These are phyloP conservation scores for Leucozona laternaria DNA, from an alignment of 2,888 invertebrate genomes.

Conservation along the genomic window DNA sequence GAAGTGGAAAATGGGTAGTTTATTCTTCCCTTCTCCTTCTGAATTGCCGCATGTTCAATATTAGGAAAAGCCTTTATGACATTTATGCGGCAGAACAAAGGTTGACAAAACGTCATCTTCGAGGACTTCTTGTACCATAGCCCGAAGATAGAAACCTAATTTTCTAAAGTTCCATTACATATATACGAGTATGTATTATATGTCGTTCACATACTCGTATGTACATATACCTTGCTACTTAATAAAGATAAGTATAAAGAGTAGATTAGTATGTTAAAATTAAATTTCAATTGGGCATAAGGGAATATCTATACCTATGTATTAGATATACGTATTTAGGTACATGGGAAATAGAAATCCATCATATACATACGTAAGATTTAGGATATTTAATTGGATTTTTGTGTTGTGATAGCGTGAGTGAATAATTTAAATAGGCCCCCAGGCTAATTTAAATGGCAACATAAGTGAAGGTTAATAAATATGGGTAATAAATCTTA, in stretches of 20 bases:
- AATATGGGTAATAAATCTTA: conserved; percentile 17
- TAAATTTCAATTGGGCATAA: conserved; percentile 59
- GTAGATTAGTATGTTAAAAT: conserved; percentile 64
- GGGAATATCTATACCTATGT: conserved; percentile 10
- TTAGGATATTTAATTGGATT: conserved; percentile 56
- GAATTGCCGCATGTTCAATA: too few relatives aligned
- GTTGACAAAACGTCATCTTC: conserved; percentile 42
- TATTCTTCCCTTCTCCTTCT: background rate
- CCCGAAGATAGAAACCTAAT: conserved; percentile 58
- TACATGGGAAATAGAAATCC: conserved; percentile 20
- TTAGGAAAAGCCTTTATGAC: conserved; percentile 14
- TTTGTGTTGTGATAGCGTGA: conserved; percentile 24
- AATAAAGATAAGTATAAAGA: background rate
- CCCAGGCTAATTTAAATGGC: conserved; percentile 4
- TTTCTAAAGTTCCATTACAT: conserved; percentile 25
- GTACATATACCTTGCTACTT: background rate
- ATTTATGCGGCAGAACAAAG: conserved; percentile 23
- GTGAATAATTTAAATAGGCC: conserved; percentile 56
- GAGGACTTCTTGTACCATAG: conserved; percentile 38
- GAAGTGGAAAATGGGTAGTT: conserved; percentile 10
- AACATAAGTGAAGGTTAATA: conserved; percentile 6
- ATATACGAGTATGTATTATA: background rate
- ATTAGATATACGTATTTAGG: too few relatives aligned
- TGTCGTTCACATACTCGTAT: background rate
- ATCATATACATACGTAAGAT: conserved; percentile 46